These are phyloP conservation scores for Subanguina moxae DNA, from an alignment of 1,140 invertebrate genomes.

Conservation along the genomic window DNA sequence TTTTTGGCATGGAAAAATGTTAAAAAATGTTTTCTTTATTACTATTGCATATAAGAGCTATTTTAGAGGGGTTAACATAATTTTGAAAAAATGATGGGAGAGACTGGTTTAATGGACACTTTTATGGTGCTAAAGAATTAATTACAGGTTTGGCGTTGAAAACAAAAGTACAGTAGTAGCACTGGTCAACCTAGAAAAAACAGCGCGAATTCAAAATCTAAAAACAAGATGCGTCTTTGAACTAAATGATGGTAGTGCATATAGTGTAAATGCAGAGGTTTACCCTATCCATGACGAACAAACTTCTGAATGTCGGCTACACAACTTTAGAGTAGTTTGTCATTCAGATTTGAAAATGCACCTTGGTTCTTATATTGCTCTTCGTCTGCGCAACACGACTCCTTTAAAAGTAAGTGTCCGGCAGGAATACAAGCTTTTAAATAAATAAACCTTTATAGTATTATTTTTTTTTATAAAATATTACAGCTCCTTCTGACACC, in stretches of 20 bases:
- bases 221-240: neutral
- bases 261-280: neutral
- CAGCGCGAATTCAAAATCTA: neutral
- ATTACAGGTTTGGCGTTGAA: neutral
- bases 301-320: neutral
- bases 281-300: neutral
- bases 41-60: neutral
- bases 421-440: no score
- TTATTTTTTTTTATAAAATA: neutral
- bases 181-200: slow-evolving; percentile 1
- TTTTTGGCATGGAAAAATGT: neutral
- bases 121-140: neutral
- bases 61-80: neutral
- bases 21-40: neutral
- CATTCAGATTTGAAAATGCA: neutral
- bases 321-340: neutral
- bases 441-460: neutral
- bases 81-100: neutral
- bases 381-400: neutral
- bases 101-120: neutral
- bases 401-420: neutral
- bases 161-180: neutral
- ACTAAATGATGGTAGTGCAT: neutral
- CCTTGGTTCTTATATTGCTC: neutral
- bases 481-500: neutral